Conservation (phyloP, 2,113 vertebrate genomes). For the Phoxinus phoxinus region DNA sequence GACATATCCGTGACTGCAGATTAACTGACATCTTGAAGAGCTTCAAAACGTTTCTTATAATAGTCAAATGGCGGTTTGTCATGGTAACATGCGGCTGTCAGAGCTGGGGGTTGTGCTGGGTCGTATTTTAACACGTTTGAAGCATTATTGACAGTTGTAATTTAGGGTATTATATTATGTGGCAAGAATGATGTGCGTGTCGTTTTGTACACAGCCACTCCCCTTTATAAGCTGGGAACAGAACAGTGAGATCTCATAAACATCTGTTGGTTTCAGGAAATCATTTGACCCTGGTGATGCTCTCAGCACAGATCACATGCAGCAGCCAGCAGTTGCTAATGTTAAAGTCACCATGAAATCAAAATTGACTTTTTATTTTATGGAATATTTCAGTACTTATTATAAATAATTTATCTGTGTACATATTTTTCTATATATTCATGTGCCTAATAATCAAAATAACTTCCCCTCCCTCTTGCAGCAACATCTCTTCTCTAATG, state of each 20-base stretch:
- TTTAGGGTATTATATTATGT: neutral
- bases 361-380: no score
- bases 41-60: neutral
- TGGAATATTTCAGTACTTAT: no score
- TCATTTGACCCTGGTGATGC: conserved; percentile 23
- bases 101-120: neutral
- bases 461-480: no score
- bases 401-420: no score
- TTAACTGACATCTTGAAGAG: neutral
- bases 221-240: neutral
- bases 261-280: conserved; percentile 38
- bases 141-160: neutral
- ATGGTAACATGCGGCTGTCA: neutral
- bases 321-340: neutral
- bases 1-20: neutral
- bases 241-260: conserved; percentile 18
- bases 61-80: neutral
- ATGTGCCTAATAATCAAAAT: no score
- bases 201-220: neutral
- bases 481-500: no score
- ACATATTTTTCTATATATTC: no score
- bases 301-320: neutral
- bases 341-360: neutral
- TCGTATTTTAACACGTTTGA: neutral
- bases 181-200: neutral